phyloP scores from a whole-genome alignment of 2,888 invertebrate genomes.

The Ornithoptera alexandrae region DNA sequence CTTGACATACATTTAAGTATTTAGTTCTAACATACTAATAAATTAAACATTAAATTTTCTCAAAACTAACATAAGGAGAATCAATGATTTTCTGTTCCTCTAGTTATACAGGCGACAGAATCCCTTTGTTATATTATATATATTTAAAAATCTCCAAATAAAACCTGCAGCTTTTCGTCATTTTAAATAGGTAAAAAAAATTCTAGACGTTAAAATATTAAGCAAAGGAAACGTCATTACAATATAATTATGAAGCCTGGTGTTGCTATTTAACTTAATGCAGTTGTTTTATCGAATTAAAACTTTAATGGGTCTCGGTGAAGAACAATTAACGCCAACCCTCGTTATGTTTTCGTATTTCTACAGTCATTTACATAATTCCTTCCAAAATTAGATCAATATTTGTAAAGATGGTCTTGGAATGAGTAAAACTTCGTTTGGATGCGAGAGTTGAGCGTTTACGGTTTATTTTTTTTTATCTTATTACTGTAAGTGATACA shows the following conservation, averaged over 20 bases:
- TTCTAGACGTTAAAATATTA: not conserved
- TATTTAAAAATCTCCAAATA: too few relatives aligned
- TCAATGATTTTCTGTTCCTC: too few relatives aligned
- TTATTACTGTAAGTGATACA: too few relatives aligned
- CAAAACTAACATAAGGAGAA: too few relatives aligned
- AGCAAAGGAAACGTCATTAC: conserved; percentile 4
- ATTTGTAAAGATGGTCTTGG: not conserved
- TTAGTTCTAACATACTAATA: too few relatives aligned
- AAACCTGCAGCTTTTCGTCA: not conserved
- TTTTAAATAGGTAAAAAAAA: not conserved
- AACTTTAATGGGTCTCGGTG: conserved; percentile 20
- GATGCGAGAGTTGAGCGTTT: not conserved
- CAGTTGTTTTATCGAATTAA: conserved; percentile 20
- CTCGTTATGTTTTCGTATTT: conserved; percentile 20
- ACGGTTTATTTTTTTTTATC: too few relatives aligned
- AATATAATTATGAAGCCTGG: conserved; percentile 12
- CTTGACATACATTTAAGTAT: too few relatives aligned
- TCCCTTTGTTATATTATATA: too few relatives aligned
- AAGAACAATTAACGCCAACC: conserved; percentile 25
- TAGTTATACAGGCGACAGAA: too few relatives aligned
- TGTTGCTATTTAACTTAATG: conserved; percentile 15
- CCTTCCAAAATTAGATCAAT: conserved; percentile 10
- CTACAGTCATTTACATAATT: conserved; percentile 17
- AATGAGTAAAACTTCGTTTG: not conserved
- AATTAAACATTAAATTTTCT: too few relatives aligned